Percentiles rank a stretch among this genome's conserved stretches.
phyloP scores from a whole-genome alignment of 2,888 invertebrate genomes.

The Drosophila rubida region DNA sequence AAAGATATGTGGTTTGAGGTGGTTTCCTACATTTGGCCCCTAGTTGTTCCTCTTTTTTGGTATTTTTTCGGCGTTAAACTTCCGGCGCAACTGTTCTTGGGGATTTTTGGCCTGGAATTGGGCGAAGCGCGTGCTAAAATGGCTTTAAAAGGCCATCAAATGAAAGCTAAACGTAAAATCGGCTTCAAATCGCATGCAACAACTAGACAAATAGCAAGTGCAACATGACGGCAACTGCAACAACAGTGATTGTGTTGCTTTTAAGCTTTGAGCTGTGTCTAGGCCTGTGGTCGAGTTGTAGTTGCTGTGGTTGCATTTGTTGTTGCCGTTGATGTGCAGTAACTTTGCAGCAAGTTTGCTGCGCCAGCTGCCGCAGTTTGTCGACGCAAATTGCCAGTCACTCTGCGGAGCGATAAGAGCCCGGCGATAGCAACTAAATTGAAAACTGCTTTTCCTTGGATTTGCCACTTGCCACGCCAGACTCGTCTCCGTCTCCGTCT shows the following conservation, averaged over 20 bases:
- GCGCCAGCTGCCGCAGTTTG: constrained; percentile 71
- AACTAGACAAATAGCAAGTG: constrained; percentile 10
- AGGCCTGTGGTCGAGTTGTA: constrained; percentile 40
- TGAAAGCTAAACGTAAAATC: constrained; percentile 63
- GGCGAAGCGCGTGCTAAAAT: constrained; percentile 57
- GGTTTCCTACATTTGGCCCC: constrained; percentile 21
- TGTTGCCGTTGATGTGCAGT: constrained; percentile 46
- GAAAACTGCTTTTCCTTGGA: constrained; percentile 68
- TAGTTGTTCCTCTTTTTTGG: constrained; percentile 5
- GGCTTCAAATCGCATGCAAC: constrained; percentile 37
- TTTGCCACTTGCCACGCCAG: constrained; percentile 10
- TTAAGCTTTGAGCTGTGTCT: constrained; percentile 34
- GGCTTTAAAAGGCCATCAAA: constrained; percentile 77
- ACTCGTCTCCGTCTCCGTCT: constrained; percentile 1
- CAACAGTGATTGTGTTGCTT: constrained; percentile 1
- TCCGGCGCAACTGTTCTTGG: constrained; percentile 45
- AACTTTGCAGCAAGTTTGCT: constrained; percentile 48
- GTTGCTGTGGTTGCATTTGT: constrained; percentile 15
- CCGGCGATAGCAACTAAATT: constrained; percentile 70
- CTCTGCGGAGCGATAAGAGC: constrained; percentile 58
- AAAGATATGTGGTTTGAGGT: constrained; percentile 40
- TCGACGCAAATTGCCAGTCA: constrained; percentile 73
- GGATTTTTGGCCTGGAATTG: constrained; percentile 37
- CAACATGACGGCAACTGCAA: constrained; percentile 10
- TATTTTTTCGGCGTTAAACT: constrained; percentile 47